Evolutionary conservation across 2,113 vertebrate species (phyloP).

Genomic region (Galbula dea): DNA sequence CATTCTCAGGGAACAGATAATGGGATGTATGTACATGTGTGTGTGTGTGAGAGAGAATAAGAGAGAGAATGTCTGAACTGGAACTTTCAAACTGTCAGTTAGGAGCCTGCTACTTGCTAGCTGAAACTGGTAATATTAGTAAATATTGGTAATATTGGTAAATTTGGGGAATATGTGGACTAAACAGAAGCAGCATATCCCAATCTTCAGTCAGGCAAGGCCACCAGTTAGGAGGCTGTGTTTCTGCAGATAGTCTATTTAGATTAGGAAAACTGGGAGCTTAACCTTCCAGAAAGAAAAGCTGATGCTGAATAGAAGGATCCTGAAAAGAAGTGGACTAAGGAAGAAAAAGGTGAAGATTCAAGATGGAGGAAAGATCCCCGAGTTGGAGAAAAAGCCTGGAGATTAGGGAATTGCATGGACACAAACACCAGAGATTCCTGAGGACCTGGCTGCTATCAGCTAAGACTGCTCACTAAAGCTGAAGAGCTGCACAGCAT

Average conservation of each 20-base stretch:
- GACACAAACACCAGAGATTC: neutral
- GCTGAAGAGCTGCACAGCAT: neutral
- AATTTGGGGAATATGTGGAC: neutral
- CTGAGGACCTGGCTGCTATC: neutral
- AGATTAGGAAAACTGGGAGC: neutral
- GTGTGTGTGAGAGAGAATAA: fast-evolving
- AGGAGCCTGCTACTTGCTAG: neutral
- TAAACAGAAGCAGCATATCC: neutral
- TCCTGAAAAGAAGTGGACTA: neutral
- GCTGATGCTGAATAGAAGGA: neutral
- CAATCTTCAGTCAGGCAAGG: neutral
- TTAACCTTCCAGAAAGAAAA: neutral
- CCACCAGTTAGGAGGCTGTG: neutral
- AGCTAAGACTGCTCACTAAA: neutral
- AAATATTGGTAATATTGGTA: too few relatives aligned
- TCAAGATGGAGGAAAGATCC: neutral
- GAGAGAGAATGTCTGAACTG: neutral
- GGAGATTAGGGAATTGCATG: neutral
- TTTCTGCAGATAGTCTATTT: neutral
- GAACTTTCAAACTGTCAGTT: neutral
- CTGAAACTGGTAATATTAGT: neutral
- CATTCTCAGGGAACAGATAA: neutral
- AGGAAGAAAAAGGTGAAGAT: neutral
- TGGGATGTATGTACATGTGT: fast-evolving
- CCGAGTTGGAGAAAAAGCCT: neutral